These are phyloP conservation scores for Sphaerophoria rueppellii DNA, from an alignment of 2,888 invertebrate species.

Conservation along the genomic window DNA sequence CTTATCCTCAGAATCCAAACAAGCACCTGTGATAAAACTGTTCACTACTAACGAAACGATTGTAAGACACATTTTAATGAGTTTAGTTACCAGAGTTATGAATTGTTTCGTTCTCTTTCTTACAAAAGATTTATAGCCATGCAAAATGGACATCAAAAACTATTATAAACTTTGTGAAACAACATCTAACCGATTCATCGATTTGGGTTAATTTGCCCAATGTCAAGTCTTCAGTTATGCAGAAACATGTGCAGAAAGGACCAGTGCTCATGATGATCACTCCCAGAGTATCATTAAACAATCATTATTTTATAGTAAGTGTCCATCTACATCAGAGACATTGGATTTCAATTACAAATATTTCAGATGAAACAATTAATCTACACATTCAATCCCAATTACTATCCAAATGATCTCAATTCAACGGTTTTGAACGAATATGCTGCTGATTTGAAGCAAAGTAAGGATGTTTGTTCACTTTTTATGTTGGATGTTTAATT, in stretches of 20 bases:
- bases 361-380: conserved; percentile 64
- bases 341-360: background rate
- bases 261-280: conserved; percentile 91
- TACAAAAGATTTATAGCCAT: conserved; percentile 83
- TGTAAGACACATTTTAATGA: conserved; percentile 18
- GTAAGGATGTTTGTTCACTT: conserved; percentile 3
- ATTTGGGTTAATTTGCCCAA: conserved; percentile 88
- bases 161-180: conserved; percentile 86
- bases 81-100: background rate
- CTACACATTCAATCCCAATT: conserved; percentile 35
- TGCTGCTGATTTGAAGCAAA: conserved; percentile 35
- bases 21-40: conserved; percentile 64
- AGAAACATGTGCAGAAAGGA: conserved; percentile 86
- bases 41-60: conserved; percentile 55
- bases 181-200: conserved; percentile 85
- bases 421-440: conserved; percentile 51
- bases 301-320: conserved; percentile 84
- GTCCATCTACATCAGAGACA: background rate
- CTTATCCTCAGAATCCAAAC: conserved; percentile 7
- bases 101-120: conserved; percentile 15
- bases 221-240: conserved; percentile 87
- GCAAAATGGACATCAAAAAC: conserved; percentile 83
- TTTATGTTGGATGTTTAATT: background rate
- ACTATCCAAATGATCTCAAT: conserved; percentile 38
- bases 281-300: conserved; percentile 88